Conservation (phyloP, 64 coral and sea anemone species). For the Stichodactyla mertensii region DNA sequence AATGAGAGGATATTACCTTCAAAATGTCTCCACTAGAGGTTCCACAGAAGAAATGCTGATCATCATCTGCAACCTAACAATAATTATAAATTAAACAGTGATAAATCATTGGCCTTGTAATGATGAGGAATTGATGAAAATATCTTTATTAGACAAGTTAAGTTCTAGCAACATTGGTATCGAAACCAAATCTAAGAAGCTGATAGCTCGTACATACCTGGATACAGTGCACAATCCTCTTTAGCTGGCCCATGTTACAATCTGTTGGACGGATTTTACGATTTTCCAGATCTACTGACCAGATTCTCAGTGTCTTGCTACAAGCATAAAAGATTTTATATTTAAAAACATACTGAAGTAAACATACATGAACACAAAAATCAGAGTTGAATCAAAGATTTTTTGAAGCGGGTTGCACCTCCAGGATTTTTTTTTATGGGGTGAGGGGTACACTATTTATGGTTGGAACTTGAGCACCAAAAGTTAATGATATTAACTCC, state of each 20-base stretch:
- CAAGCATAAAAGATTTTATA: neutral
- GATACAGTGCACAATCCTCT: slow-evolving; percentile 88
- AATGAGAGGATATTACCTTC: slow-evolving; percentile 34
- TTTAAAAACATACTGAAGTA: neutral
- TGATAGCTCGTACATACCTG: slow-evolving; percentile 37
- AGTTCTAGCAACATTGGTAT: neutral
- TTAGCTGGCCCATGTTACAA: slow-evolving; percentile 81
- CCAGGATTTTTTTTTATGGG: no score
- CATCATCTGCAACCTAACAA: slow-evolving; percentile 75
- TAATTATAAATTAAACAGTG: neutral
- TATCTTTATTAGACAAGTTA: neutral
- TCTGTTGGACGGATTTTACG: slow-evolving; percentile 88
- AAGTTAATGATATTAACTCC: no score
- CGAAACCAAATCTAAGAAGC: neutral
- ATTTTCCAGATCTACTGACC: slow-evolving; percentile 80
- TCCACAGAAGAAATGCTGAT: slow-evolving; percentile 83
- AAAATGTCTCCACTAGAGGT: slow-evolving; percentile 96
- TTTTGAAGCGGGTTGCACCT: no score
- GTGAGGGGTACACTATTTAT: no score
- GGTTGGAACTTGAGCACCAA: no score
- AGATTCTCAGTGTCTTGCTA: slow-evolving; percentile 93
- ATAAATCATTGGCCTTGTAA: neutral
- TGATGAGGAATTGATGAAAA: neutral
- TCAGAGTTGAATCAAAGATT: no score
- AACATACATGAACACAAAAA: no score